Percentiles rank a stretch among this genome's conserved stretches.
These are phyloP conservation scores for Mormyrops attenuatus DNA, from an alignment of 2,797 vertebrate species.

Conservation along the genomic window DNA sequence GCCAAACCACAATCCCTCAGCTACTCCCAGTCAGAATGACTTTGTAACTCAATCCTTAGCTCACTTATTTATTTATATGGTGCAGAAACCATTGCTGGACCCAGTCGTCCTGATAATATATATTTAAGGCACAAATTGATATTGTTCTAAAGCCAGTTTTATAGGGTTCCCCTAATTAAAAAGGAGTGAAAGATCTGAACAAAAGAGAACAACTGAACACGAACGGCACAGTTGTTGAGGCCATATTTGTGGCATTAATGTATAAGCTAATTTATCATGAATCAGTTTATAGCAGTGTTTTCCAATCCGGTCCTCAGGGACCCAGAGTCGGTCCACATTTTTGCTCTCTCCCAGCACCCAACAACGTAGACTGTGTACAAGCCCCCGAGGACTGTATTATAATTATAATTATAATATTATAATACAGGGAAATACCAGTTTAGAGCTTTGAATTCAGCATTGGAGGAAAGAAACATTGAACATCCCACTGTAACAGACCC, in stretches of 20 bases:
- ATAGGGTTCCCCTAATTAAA: neutral
- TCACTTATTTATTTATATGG: constrained; percentile 34
- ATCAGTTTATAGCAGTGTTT: neutral
- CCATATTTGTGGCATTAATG: neutral
- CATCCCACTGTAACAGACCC: neutral
- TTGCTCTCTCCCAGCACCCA: neutral
- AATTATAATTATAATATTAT: no score
- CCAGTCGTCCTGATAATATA: constrained; percentile 25
- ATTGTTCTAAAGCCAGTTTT: neutral
- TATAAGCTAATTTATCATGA: neutral
- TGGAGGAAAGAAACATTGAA: neutral
- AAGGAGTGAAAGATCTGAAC: neutral
- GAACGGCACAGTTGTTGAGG: neutral
- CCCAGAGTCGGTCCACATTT: neutral
- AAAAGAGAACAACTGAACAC: neutral
- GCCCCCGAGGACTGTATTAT: neutral
- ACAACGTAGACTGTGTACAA: neutral
- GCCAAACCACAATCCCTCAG: constrained; percentile 44
- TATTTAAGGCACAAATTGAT: neutral
- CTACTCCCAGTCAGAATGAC: constrained; percentile 46
- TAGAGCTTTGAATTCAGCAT: neutral
- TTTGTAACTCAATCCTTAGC: constrained; percentile 61
- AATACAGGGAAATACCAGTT: neutral
- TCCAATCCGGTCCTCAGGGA: neutral
- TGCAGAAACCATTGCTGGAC: constrained; percentile 55